These are phyloP conservation scores for Acestrorhynchus altus DNA, from an alignment of 2,797 vertebrate genomes.

Conservation along the genomic window DNA sequence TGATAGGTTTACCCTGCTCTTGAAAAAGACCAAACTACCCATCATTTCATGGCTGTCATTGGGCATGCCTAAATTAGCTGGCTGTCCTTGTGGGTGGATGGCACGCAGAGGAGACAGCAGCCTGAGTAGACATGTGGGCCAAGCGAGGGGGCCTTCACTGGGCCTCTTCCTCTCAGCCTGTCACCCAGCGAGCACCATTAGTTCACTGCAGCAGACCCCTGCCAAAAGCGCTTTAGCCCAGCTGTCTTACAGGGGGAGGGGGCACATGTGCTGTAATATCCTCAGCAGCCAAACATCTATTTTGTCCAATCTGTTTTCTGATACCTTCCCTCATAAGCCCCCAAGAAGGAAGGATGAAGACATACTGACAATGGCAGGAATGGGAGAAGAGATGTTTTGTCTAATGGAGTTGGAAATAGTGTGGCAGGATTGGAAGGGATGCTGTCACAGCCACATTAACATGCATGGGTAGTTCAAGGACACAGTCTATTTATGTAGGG, in stretches of 20 bases:
- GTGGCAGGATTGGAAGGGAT: neutral
- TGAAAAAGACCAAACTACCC: constrained; percentile 51
- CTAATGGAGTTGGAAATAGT: constrained; percentile 17
- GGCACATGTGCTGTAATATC: constrained; percentile 26
- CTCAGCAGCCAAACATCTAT: constrained; percentile 43
- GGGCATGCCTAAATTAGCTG: constrained; percentile 57
- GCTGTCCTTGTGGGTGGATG: constrained; percentile 55
- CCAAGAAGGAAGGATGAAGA: constrained; percentile 24
- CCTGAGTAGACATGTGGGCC: constrained; percentile 51
- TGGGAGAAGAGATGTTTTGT: constrained; percentile 30
- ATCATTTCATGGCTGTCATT: constrained; percentile 55
- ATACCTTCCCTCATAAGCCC: constrained; percentile 38
- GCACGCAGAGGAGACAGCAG: constrained; percentile 53
- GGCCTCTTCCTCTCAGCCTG: constrained; percentile 46
- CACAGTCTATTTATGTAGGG: constrained; percentile 9
- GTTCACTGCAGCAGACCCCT: constrained; percentile 42
- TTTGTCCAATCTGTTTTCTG: constrained; percentile 44
- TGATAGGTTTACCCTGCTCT: constrained; percentile 40
- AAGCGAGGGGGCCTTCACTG: constrained; percentile 47
- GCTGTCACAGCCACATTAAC: constrained; percentile 22
- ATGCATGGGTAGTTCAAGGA: constrained; percentile 29
- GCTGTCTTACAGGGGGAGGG: constrained; percentile 53
- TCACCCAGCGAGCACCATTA: constrained; percentile 58
- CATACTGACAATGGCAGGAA: constrained; percentile 32
- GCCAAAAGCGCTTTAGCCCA: constrained; percentile 50